Evolutionary conservation across 2,888 invertebrate species (phyloP), one percentile per base, ranked within the genome.

Genomic region (Andrena haemorrhoa): DNA sequence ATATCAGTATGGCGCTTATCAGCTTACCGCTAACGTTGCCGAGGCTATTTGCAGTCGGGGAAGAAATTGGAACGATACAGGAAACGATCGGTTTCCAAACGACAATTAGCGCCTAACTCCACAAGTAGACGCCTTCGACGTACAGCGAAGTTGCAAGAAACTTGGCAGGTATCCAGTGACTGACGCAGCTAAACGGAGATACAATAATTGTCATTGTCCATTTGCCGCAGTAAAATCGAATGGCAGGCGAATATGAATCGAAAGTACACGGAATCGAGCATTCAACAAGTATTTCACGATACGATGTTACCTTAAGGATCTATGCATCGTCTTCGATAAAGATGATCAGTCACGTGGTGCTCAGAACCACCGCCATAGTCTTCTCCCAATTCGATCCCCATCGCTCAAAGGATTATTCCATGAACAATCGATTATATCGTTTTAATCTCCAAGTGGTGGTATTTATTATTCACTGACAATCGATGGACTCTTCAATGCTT

Each of bases 71-170:
- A 47, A n/a, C 71, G 23, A 47, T 61, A n/a, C 23, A 61, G 56
- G 69, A 83, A 89, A 86, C 75, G 76, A 83, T 86, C 74, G 51
- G 81, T 79, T 85, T 70, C 70, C 75, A 66, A 83, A 75, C 77
- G 74, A 86, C 79, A 86, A 89, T 86, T 85, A 86, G 53, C 68
- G 26, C 65, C 53, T 53, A 68, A 71, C 60, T 68, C 58, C 16
- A 23, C 51, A 49, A 74, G 41, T 56, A 61, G 74, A 79, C 70
- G 69, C 47, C 63, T 26, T 29, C 26, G 33, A 29, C 35, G 72
- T 33, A 20, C 76, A 47, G 70, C 66, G 47, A 73, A 82, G 84
- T 88, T 79, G 81, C 63, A 23, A 35, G 51, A 78, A 87, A 74
- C 82, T 87, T 84, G 87, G 85, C 84, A 10, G 29, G 51, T 69